Base-by-base conservation (phyloP, 2,888 invertebrate species). In the Drosophila infuscata region DNA sequence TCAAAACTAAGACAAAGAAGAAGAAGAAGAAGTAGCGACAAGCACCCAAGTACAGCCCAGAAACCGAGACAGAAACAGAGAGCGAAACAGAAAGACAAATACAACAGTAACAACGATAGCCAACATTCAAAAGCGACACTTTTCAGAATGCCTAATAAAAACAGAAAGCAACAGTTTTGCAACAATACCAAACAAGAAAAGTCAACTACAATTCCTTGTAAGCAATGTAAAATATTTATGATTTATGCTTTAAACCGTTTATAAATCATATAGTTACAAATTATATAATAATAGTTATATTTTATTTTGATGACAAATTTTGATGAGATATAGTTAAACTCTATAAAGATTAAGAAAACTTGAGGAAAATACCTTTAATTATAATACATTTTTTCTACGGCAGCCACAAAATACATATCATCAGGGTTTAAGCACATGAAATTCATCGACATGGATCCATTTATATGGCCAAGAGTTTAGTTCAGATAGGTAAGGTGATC, bases 131-230 rank as follows among this genome's bases (percentile, higher is more conserved):
- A 49, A 69, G 30, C 57, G 25, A 41, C 35, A 57, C 29, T 38
- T 61, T 51, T 52, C 69, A 75, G 76, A 78, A 80, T 60, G 61
- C 38, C 52, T 57, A 68, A 65, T 76, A 56, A 80, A 72, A 76
- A 53, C 80, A 57, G 46, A 60, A 62, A 38, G 48, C 15, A 53
- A 60, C 43, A 32, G 15, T 12, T 61, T n/a, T n/a, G 57, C 35
- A 33, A 62, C 33, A 61, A 33, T n/a, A 48, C 48, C 11, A 61
- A 61, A 4, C 38, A 65, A 61, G 29, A 48, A 48, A 33, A 53
- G n/a, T 35, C 25, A 35, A 52, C 12, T 7, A 32, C 6, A 33
- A 25, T 33, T 48, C 8, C 41, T 43, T 6, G 25, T 9, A n/a
- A 49, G 2, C 49, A 29, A 49, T 49, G 48, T 11, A 11, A 11